Base-by-base conservation (phyloP, 2,113 vertebrate species). In the Dolichallabes microphthalmus region DNA sequence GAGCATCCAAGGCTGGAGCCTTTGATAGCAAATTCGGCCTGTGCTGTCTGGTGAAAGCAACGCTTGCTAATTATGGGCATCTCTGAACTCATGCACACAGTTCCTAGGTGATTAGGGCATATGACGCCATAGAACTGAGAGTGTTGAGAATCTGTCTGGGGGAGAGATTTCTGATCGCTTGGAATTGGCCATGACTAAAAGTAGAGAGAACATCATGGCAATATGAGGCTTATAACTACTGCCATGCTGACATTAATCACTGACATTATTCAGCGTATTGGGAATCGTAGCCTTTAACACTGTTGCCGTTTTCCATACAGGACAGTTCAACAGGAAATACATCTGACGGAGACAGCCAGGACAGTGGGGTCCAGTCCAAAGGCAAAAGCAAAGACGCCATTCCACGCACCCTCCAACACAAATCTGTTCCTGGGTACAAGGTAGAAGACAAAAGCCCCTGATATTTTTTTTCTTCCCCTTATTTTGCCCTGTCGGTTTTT, bases 381-480 rank as follows among this genome's bases (percentile, higher is more conserved):
- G 94, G 94, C 91, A 99, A 96, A 19, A 94, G 95, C 91, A 98
- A 97, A 95, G 97, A 99, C 13, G 93, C 94, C 91, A 92, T 94
- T 93, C 96, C 95, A 90, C 97, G 96, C 89, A 94, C 94, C 95
- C 93, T 94, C 90, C 92, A 95, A 93, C 95, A 96, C 95, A 99
- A 98, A 94, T 94, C 96, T 93, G 93, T 96, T 91, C 95, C 96
- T 92, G 98, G 97, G 96, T 97, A 99, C 96, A 99, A 99, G 98
- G 98, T 98, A 96, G 98, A 99, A 96, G 97, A 98, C 94, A 99
- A 99, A 97, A 98, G 96, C 95, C 97, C 96, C 96, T 99, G 97
- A 99, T 94, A 90, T 93, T 90, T 94, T 93, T 93, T 94, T 94
- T 94, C 92, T 92, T 95, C 93, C 93, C 90, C 93, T 93, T 93